phyloP scores from a whole-genome alignment of 2,888 invertebrate species.

The Fissipunctia ypsillon region DNA sequence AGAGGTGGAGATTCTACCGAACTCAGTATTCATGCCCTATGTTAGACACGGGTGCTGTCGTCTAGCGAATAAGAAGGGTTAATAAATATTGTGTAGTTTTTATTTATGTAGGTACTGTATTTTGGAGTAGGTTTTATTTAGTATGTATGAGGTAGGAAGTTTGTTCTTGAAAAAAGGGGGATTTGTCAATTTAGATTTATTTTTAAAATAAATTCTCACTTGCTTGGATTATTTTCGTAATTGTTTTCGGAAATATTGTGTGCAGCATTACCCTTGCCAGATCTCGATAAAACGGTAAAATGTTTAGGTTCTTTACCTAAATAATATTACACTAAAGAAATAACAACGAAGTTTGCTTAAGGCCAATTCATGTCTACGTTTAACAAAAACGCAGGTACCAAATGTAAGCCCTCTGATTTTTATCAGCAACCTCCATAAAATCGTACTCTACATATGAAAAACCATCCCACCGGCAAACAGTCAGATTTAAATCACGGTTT shows the following conservation, averaged over 20 bases:
- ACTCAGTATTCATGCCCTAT: conserved; percentile 39
- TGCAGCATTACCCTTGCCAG: neutral
- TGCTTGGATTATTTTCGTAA: neutral
- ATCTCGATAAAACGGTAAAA: neutral
- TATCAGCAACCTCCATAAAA: conserved; percentile 2
- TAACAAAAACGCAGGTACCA: conserved; percentile 1
- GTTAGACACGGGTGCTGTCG: conserved; percentile 37
- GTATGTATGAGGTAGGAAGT: neutral
- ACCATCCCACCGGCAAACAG: neutral
- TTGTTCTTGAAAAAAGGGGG: neutral
- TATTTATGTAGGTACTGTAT: conserved; percentile 16
- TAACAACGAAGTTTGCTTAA: neutral
- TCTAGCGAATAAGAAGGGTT: conserved; percentile 26
- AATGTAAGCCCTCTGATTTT: neutral
- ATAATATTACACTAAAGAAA: neutral
- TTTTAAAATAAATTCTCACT: neutral
- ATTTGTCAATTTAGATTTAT: neutral
- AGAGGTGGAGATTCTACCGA: conserved; percentile 10
- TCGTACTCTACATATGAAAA: conserved; percentile 16
- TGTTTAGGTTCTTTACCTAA: neutral
- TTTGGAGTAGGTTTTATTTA: neutral
- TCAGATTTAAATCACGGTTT: conserved; percentile 43
- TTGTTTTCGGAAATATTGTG: neutral
- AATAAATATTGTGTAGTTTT: conserved; percentile 13
- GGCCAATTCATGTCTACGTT: neutral